Conservation (phyloP, 2,113 vertebrate genomes). For the Hippocampus mohnikei region DNA sequence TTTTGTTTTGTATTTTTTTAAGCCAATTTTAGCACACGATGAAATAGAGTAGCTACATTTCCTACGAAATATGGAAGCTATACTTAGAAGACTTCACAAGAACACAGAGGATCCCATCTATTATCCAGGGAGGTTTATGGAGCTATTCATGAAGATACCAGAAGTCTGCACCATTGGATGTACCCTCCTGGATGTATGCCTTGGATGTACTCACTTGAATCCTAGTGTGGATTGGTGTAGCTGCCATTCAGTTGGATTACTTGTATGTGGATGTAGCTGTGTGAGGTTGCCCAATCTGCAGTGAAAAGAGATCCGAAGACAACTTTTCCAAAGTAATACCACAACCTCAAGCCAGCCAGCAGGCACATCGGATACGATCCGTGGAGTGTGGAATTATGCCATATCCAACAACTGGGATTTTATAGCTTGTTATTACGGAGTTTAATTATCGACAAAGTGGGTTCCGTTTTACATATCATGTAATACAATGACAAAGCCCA, state of each 20-base stretch:
- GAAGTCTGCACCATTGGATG: conserved; percentile 48
- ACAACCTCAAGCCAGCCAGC: conserved; percentile 20
- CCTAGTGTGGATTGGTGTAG: conserved; percentile 53
- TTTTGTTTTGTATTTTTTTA: neutral
- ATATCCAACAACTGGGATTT: conserved; percentile 44
- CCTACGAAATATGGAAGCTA: conserved; percentile 35
- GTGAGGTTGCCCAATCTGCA: conserved; percentile 28
- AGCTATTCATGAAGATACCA: conserved; percentile 54
- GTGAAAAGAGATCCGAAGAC: conserved; percentile 40
- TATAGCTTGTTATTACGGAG: neutral
- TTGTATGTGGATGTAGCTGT: conserved; percentile 64
- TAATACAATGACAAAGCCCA: conserved; percentile 27
- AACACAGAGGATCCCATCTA: conserved; percentile 30
- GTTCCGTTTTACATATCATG: neutral
- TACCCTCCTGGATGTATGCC: conserved; percentile 55
- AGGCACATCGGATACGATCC: conserved; percentile 12
- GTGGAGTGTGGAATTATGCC: conserved; percentile 51
- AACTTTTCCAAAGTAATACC: conserved; percentile 22
- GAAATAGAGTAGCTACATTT: conserved; percentile 7
- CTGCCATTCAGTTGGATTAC: conserved; percentile 65
- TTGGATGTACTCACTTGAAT: conserved; percentile 63
- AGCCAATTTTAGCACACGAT: conserved; percentile 23
- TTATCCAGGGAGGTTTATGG: conserved; percentile 35
- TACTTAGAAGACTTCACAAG: conserved; percentile 44
- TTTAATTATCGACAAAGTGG: neutral